Evolutionary conservation across 2,113 vertebrate species (phyloP), one percentile per base, ranked within the genome.

Genomic region (Collichthys lucidus): DNA sequence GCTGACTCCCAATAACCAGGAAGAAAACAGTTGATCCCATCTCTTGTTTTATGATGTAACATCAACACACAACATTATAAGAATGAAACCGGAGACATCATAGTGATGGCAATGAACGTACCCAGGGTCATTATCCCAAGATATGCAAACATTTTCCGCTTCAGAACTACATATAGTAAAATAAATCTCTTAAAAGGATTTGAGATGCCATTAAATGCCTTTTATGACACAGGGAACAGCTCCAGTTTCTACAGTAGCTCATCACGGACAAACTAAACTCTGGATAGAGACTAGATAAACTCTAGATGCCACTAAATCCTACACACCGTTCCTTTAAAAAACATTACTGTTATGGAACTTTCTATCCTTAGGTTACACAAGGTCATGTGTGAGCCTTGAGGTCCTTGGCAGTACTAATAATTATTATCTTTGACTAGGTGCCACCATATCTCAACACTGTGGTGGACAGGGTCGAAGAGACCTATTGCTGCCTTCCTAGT

Each of bases 181-280:
- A 86, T 64, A 79, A 86, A 81, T 65, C 67, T 71, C 7, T 72
- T 86, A 57, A 4, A n/a, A 14, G 26, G 57, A 79, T 85, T 83
- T 73, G 7, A 59, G 44, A 16, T 69, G 26, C 11, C 65, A n/a
- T 77, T 6, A 52, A 57, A 61, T 0, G 19, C 50, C 40, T 73
- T 11, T 26, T 2, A 14, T 4, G 5, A 46, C 20, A 59, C 42
- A n/a, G 3, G 40, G 2, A 77, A 42, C 55, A 44, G 14, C 56
- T 59, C 9, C 31, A 17, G 12, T 22, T 53, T 46, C 8, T 40
- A 8, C 35, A 40, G 35, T 9, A 40, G 35, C 35, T 9, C 35
- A 40, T 6, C 35, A 40, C 35, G 35, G 35, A 40, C 35, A 40
- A 40, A 40, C 7, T 40, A 40, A 40, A 40, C 35, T 40, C 35